A percentile compares a stretch with the other conserved stretches of the same genome.
Conservation (phyloP, 35 echinoderm and acorn worm species). For the Ophioderma brevispina region DNA sequence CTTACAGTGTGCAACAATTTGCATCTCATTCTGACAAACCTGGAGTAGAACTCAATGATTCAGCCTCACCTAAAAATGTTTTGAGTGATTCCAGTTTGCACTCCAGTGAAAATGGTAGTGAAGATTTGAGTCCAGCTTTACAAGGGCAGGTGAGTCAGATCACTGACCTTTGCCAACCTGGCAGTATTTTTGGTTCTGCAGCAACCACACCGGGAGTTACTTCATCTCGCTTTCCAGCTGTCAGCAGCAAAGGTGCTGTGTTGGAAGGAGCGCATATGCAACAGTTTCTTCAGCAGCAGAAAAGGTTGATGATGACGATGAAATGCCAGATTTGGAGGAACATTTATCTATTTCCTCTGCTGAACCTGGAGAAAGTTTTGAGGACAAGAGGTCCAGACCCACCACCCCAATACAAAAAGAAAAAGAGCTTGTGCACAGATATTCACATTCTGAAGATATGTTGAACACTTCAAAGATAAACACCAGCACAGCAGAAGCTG, state of each 20-base stretch:
- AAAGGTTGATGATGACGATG: not conserved
- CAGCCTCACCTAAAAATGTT: not conserved
- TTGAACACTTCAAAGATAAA: too few relatives aligned
- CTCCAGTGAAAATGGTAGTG: not conserved
- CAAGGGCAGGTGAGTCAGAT: not conserved
- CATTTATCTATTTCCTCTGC: not conserved
- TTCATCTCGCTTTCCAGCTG: not conserved
- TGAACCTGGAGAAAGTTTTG: not conserved
- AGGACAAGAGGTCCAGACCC: not conserved
- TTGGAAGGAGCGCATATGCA: not conserved
- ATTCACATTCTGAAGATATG: too few relatives aligned
- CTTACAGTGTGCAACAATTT: too few relatives aligned
- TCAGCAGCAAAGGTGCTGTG: not conserved
- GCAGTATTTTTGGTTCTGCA: not conserved
- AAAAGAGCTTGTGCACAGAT: too few relatives aligned
- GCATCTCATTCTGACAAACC: not conserved
- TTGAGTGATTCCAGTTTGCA: not conserved
- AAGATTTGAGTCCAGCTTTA: not conserved
- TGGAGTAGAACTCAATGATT: not conserved
- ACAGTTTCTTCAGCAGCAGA: not conserved
- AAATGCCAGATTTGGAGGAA: not conserved
- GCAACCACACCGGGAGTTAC: not conserved
- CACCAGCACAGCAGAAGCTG: not conserved
- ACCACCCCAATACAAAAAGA: not conserved
- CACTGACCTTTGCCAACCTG: not conserved